These are phyloP conservation scores for Formica aserva DNA, from an alignment of 2,888 invertebrate species.

Conservation along the genomic window DNA sequence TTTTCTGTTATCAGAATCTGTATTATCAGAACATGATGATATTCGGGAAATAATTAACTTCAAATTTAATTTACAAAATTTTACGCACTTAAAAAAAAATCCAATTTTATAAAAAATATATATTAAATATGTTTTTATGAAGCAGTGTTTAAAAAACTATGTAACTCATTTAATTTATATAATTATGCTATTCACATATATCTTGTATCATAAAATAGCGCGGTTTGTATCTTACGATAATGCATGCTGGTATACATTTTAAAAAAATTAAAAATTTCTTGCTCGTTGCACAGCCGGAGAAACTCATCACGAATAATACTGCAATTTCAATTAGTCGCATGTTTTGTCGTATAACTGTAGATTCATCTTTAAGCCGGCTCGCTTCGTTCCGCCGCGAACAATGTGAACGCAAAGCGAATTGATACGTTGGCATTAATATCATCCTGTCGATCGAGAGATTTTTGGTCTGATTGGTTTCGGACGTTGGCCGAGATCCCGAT, in stretches of 20 bases:
- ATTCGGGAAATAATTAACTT: neutral
- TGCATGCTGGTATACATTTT: neutral
- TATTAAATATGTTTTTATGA: neutral
- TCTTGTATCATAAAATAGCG: neutral
- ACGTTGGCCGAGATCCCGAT: slow-evolving; percentile 13
- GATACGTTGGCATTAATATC: slow-evolving; percentile 43
- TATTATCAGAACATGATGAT: no score
- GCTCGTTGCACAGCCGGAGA: slow-evolving; percentile 5
- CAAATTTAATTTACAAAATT: neutral
- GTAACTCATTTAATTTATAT: neutral
- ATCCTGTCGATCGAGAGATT: slow-evolving; percentile 59
- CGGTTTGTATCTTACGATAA: neutral
- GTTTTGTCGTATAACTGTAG: slow-evolving; percentile 35
- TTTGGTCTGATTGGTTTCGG: slow-evolving; percentile 51
- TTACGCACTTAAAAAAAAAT: neutral
- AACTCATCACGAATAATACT: neutral
- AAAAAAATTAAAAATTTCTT: neutral
- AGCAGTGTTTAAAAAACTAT: neutral
- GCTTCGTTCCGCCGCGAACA: slow-evolving; percentile 25
- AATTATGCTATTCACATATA: neutral
- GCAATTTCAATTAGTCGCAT: slow-evolving; percentile 45
- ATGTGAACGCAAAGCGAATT: slow-evolving; percentile 38
- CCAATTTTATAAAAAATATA: neutral
- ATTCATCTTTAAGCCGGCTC: slow-evolving; percentile 41
- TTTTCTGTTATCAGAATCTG: neutral